These are phyloP conservation scores for Neolamprologus sp. DNA, from an alignment of 2,113 vertebrate species.

Conservation along the genomic window DNA sequence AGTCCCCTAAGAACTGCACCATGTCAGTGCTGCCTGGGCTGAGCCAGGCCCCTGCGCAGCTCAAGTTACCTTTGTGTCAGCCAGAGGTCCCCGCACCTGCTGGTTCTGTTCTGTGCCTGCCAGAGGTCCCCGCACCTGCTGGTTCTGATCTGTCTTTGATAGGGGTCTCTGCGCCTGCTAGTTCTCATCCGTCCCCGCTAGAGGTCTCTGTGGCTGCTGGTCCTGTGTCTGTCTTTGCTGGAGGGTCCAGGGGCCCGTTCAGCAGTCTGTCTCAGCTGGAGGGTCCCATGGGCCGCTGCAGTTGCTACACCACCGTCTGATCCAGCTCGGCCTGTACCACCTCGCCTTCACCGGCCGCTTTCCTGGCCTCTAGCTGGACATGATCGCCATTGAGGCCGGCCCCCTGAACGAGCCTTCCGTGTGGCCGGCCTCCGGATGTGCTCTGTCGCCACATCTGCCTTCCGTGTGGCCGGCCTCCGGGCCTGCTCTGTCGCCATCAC, in stretches of 20 bases:
- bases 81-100: background rate
- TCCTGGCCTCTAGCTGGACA: background rate
- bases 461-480: no score
- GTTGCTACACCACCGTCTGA: background rate
- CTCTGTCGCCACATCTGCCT: conserved; percentile 40
- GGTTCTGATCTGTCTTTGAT: background rate
- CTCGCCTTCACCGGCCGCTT: background rate
- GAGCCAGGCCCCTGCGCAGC: background rate
- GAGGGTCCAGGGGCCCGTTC: background rate
- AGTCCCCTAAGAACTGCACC: background rate
- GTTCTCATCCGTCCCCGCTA: background rate
- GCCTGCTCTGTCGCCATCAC: no score
- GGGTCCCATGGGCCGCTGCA: background rate
- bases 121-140: background rate
- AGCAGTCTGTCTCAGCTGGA: background rate
- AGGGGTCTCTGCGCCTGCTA: background rate
- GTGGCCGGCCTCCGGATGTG: background rate
- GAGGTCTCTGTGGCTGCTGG: background rate
- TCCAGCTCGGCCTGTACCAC: background rate
- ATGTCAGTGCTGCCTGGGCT: background rate
- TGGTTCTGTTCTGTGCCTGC: no score
- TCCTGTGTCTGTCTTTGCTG: background rate
- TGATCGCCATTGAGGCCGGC: background rate
- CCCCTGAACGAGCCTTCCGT: background rate
- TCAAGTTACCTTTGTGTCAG: background rate